phyloP scores from a whole-genome alignment of 2,113 vertebrate species.

The Ptilorrhoa leucosticta region DNA sequence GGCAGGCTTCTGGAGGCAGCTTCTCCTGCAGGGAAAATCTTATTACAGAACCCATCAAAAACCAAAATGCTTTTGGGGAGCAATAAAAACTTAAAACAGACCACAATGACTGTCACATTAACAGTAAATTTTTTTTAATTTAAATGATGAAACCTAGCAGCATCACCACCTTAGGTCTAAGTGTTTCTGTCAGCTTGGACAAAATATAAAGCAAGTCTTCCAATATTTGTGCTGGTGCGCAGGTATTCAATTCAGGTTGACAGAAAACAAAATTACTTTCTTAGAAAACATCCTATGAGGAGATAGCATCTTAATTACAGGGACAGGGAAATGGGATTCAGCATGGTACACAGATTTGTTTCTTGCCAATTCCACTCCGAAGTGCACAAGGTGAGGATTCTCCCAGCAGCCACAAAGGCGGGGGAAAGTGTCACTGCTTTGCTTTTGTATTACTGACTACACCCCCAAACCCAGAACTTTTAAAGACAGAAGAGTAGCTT shows the following conservation, averaged over 20 bases:
- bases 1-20: not conserved
- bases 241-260: constrained; percentile 19
- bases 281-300: constrained; percentile 12
- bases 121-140: not conserved
- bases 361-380: not conserved
- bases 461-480: not conserved
- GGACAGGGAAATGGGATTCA: not conserved
- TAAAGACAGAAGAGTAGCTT: not conserved
- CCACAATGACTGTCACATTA: not conserved
- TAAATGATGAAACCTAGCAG: not conserved
- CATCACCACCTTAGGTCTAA: not conserved
- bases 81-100: not conserved
- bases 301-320: constrained; percentile 31
- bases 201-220: not conserved
- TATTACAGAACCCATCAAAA: not conserved
- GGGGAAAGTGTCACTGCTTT: not conserved
- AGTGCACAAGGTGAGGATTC: not conserved
- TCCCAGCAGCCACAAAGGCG: not conserved
- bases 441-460: not conserved
- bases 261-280: constrained; percentile 44
- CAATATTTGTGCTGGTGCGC: not conserved
- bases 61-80: not conserved
- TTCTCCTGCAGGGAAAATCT: constrained; percentile 21
- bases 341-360: not conserved
- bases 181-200: not conserved